Conservation (phyloP, 2,888 invertebrate species). For the Drosophila niveifrons region DNA sequence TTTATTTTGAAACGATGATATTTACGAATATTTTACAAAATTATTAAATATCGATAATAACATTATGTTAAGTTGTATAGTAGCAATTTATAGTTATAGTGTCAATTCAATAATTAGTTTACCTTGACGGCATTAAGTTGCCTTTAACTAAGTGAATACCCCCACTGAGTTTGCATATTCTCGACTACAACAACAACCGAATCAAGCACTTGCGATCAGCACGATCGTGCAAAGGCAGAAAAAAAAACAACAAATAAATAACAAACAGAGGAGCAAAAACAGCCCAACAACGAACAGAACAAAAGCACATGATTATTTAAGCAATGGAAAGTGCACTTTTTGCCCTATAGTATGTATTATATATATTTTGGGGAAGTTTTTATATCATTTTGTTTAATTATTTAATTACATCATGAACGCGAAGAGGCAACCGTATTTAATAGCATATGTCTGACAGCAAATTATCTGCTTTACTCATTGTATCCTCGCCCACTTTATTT, state of each 20-base stretch:
- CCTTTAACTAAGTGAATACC: conserved; percentile 37
- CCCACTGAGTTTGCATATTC: conserved; percentile 51
- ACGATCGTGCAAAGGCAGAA: conserved; percentile 62
- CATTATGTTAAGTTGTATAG: too few species aligned
- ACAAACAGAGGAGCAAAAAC: conserved; percentile 6
- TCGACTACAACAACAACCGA: conserved; percentile 75
- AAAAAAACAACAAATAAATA: conserved; percentile 22
- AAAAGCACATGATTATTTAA: conserved; percentile 65
- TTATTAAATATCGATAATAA: background rate
- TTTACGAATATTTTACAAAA: background rate
- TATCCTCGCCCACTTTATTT: conserved; percentile 18
- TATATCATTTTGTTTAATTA: conserved; percentile 43
- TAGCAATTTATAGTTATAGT: background rate
- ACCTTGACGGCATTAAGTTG: conserved; percentile 15
- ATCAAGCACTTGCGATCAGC: conserved; percentile 74
- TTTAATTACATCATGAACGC: conserved; percentile 50
- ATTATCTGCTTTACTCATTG: conserved; percentile 10
- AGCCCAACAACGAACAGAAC: conserved; percentile 22
- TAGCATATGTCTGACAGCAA: conserved; percentile 10
- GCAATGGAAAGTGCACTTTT: conserved; percentile 56
- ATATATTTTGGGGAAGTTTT: conserved; percentile 28
- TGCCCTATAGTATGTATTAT: conserved; percentile 21
- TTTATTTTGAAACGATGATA: background rate
- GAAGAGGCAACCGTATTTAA: conserved; percentile 10
- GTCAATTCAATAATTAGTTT: background rate